Evolutionary conservation across 2,888 invertebrate genomes (phyloP).

Genomic region (Anoplius nigerrimus): DNA sequence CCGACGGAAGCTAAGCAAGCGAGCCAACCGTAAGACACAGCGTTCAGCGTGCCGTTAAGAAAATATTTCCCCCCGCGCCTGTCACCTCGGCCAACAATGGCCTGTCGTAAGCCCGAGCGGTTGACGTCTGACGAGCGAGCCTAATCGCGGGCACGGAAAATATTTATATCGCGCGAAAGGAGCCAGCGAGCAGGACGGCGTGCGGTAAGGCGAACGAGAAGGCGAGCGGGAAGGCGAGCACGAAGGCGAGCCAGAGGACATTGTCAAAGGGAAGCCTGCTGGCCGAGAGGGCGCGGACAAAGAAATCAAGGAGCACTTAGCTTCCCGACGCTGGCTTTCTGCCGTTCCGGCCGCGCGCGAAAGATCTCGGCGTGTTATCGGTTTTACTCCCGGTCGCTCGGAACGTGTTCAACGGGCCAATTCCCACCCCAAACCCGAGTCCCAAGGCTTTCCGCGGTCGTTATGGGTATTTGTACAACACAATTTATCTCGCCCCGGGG

Average conservation of each 20-base stretch:
- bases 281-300: conserved; percentile 30
- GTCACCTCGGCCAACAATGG: too few species aligned
- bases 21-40: too few species aligned
- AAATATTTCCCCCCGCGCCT: too few species aligned
- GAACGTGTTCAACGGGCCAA: conserved; percentile 26
- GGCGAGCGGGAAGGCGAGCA: not conserved
- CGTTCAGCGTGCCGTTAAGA: too few species aligned
- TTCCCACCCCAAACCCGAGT: conserved; percentile 30
- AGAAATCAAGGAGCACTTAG: conserved; percentile 46
- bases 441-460: conserved; percentile 38
- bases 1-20: too few species aligned
- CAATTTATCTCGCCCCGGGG: conserved; percentile 56
- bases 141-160: too few species aligned
- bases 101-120: too few species aligned
- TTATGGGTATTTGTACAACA: conserved; percentile 57
- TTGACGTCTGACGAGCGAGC: too few species aligned
- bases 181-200: too few species aligned
- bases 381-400: conserved; percentile 20
- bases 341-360: conserved; percentile 26
- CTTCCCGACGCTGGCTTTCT: conserved; percentile 38
- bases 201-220: not conserved
- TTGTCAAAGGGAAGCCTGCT: conserved; percentile 12
- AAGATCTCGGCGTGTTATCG: conserved; percentile 38
- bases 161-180: too few species aligned
- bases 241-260: not conserved